Conservation (phyloP, 35 echinoderm and acorn worm genomes). For the Diadema setosum region DNA sequence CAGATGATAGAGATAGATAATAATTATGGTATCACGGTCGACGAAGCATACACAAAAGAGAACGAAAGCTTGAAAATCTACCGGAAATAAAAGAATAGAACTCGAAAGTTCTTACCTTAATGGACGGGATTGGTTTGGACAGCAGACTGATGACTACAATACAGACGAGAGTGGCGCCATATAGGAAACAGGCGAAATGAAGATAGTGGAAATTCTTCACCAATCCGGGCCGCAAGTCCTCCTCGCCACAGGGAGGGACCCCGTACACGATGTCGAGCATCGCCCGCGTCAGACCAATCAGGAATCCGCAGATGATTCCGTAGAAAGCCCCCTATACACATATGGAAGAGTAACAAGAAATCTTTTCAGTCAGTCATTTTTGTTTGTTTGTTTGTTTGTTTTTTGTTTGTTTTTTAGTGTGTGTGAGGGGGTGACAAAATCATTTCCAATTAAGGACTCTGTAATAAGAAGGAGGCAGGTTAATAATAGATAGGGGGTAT, state of each 20-base stretch:
- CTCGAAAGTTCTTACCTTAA: neutral
- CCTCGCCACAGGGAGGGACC: slow-evolving; percentile 63
- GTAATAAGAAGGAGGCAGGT: no score
- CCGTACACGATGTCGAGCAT: slow-evolving; percentile 58
- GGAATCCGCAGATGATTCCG: slow-evolving; percentile 66
- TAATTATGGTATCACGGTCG: no score
- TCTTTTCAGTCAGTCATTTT: neutral
- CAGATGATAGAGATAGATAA: no score
- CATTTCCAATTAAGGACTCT: neutral
- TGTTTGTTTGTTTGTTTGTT: no score
- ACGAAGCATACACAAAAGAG: no score
- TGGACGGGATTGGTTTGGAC: slow-evolving; percentile 43
- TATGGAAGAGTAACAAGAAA: neutral
- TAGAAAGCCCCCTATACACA: slow-evolving; percentile 88
- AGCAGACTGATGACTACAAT: slow-evolving; percentile 69
- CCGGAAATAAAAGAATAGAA: no score
- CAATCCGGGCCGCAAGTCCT: slow-evolving; percentile 46
- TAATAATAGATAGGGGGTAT: no score
- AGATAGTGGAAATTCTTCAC: slow-evolving; percentile 75
- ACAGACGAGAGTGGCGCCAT: slow-evolving; percentile 10
- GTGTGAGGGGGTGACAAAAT: neutral
- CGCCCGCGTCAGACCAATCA: slow-evolving; percentile 59
- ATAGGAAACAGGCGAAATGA: slow-evolving; percentile 80
- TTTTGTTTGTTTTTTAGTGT: no score
- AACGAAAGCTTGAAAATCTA: no score